Evolutionary conservation across 2,113 vertebrate genomes (phyloP).

Genomic region (Lipotes vexillifer): DNA sequence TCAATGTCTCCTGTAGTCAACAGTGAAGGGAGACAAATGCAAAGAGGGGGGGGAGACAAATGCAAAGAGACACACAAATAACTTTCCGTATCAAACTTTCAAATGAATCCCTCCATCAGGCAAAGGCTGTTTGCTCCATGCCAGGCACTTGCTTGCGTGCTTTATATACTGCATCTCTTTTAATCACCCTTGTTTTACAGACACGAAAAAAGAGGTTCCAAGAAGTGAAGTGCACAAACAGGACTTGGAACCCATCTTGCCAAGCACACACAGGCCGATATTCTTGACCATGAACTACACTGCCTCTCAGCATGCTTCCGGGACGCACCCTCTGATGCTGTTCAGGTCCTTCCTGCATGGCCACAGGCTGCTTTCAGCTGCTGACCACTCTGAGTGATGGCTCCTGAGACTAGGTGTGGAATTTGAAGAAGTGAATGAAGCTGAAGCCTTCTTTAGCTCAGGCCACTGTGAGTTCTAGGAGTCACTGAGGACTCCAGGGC

Average conservation of each 20-base stretch:
- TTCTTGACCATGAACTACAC: rapidly evolving
- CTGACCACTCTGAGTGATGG: neutral
- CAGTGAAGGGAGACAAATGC: neutral
- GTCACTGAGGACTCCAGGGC: rapidly evolving
- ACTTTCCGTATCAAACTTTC: neutral
- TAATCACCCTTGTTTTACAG: neutral
- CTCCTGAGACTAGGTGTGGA: neutral
- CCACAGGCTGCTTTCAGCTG: neutral
- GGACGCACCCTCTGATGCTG: rapidly evolving
- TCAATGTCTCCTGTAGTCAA: neutral
- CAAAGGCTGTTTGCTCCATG: neutral
- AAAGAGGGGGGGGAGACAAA: neutral
- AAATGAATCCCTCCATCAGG: neutral
- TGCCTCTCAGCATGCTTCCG: rapidly evolving
- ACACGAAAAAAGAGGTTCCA: neutral
- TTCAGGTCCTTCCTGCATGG: rapidly evolving
- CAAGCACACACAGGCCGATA: rapidly evolving
- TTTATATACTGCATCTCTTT: neutral
- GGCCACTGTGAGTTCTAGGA: neutral
- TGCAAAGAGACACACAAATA: constrained; percentile 12
- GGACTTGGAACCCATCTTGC: neutral
- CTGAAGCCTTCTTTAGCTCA: neutral
- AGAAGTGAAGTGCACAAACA: neutral
- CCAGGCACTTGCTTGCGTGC: neutral
- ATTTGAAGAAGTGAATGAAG: neutral